Conservation (phyloP, 2,888 invertebrate genomes). For the Creontiades dilutus region DNA sequence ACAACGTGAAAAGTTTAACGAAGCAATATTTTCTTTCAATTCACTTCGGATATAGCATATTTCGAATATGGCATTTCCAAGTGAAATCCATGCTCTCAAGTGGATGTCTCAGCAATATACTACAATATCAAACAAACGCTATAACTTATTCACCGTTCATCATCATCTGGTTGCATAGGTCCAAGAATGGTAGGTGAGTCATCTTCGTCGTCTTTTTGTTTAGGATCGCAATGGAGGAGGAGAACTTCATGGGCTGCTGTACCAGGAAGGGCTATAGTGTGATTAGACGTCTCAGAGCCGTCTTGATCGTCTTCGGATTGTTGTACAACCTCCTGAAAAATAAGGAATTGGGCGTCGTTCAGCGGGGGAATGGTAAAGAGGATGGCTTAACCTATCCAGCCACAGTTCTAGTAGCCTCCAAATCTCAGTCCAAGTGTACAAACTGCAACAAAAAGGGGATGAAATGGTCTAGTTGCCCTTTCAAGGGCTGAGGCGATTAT, state of each 20-base stretch:
- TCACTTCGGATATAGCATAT: no score
- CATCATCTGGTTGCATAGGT: conserved; percentile 11
- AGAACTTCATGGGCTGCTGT: conserved; percentile 75
- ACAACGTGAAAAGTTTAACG: background rate
- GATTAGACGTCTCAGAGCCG: conserved; percentile 61
- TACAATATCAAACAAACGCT: no score
- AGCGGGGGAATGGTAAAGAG: background rate
- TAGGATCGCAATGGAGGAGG: conserved; percentile 76
- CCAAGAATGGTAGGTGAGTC: conserved; percentile 48
- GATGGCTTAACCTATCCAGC: no score
- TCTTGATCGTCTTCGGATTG: conserved; percentile 64
- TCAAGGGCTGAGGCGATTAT: no score
- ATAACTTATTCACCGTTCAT: conserved; percentile 31
- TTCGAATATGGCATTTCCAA: no score
- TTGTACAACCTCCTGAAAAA: conserved; percentile 56
- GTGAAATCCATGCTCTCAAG: no score
- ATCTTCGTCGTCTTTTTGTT: conserved; percentile 69
- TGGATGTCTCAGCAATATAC: no score
- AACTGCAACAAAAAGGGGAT: no score
- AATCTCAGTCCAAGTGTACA: no score
- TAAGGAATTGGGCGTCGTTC: background rate
- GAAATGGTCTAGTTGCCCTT: no score
- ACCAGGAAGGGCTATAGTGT: conserved; percentile 71
- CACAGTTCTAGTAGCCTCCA: no score
- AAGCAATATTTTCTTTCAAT: no score